Base-by-base conservation (phyloP, 2,113 vertebrate genomes). In the Mustela nigripes region DNA sequence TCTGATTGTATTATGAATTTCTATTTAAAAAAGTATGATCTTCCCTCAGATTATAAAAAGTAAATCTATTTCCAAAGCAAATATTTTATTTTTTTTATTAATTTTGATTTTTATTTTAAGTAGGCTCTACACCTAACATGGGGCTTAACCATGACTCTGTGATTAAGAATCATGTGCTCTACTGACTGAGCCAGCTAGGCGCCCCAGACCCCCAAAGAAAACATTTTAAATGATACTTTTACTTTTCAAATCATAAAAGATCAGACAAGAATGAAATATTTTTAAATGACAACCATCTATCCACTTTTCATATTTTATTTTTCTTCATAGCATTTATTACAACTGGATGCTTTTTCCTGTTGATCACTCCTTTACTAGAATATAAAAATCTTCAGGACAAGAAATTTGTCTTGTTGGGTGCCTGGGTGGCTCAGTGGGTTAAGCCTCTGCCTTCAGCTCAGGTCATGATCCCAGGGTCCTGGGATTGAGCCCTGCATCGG, bases 211-310 rank as follows among this genome's bases (percentile, higher is more conserved):
- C 67, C 9, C 56, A 94, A 96, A 82, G 19, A 91, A 96, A 93
- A 69, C 28, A 86, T 93, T 86, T 84, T 85, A 36, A 93, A n/a
- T 36, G 67, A 31, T 48, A 92, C 1, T 56, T 93, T 65, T 22
- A 73, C 11, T 93, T 91, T 94, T 42, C 33, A 91, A 84, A 79
- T 86, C 39, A 76, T 73, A 89, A 84, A 93, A 88, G 53, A 91
- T 83, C n/a, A 91, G 31, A 91, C 8, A 87, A 97, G 5, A 96
- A 92, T 74, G 80, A 89, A 82, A 76, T 86, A 87, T 56, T 87
- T 92, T 93, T 45, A 87, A 87, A 87, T 76, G 88, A 89, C n/a
- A 94, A 76, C 10, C 60, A 50, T 89, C 24, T 69, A 78, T 36
- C 11, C 4, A 63, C 7, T 65, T 92, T 95, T 69, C 45, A 11